phyloP scores from a whole-genome alignment of 2,797 vertebrate species.

The Sebastolobus altivelis region DNA sequence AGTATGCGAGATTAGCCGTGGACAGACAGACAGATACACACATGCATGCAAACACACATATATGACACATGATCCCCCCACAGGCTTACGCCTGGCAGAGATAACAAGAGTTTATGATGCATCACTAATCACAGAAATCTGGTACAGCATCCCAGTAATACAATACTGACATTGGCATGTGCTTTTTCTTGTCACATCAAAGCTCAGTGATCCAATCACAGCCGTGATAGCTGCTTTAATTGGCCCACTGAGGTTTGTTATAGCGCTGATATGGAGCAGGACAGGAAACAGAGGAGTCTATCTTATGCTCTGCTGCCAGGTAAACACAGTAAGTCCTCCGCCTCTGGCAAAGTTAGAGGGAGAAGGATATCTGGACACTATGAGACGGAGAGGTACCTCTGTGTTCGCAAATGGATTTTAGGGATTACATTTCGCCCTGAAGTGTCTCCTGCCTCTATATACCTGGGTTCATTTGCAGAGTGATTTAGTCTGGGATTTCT shows the following conservation, averaged over 20 bases:
- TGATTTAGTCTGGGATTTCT: slow-evolving; percentile 28
- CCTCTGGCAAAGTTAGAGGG: slow-evolving; percentile 26
- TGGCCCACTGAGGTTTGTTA: slow-evolving; percentile 53
- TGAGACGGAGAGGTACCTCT: background rate
- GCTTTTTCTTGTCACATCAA: slow-evolving; percentile 44
- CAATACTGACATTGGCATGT: slow-evolving; percentile 11
- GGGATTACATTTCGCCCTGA: slow-evolving; percentile 40
- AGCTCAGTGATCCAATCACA: slow-evolving; percentile 50
- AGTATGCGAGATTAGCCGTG: too few species aligned
- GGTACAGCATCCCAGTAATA: background rate
- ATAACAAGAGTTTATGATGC: background rate
- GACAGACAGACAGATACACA: too few species aligned
- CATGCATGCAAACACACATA: background rate
- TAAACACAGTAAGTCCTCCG: slow-evolving; percentile 21
- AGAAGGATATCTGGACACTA: slow-evolving; percentile 3
- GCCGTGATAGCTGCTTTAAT: slow-evolving; percentile 53
- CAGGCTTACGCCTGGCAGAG: too few species aligned
- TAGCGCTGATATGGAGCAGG: slow-evolving; percentile 26
- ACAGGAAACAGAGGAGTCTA: slow-evolving; percentile 44
- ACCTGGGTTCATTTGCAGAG: slow-evolving; percentile 9
- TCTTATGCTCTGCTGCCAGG: slow-evolving; percentile 51
- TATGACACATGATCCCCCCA: background rate
- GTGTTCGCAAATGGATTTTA: slow-evolving; percentile 29
- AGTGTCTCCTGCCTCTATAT: slow-evolving; percentile 18
- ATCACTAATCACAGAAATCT: background rate